phyloP scores from a whole-genome alignment of 2,113 vertebrate genomes.

The Erinaceus europaeus region DNA sequence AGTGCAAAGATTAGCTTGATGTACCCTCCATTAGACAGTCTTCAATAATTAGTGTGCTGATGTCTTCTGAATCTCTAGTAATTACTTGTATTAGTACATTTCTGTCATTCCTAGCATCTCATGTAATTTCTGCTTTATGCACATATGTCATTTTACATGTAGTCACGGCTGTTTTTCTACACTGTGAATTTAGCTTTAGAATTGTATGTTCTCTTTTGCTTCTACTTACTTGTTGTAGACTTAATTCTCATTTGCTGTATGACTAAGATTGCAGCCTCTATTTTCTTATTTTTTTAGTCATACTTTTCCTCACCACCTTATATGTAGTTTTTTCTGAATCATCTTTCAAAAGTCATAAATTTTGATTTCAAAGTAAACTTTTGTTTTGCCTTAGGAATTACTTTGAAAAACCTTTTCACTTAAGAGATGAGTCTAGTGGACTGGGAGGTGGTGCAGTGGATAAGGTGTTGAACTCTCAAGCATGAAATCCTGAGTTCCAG shows the following conservation, averaged over 20 bases:
- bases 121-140: not conserved
- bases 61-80: not conserved
- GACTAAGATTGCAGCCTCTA: not conserved
- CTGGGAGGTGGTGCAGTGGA: too few species aligned
- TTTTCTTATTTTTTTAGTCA: not conserved
- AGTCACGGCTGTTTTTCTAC: not conserved
- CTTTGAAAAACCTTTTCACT: constrained; percentile 15
- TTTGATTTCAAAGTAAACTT: not conserved
- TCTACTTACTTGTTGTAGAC: not conserved
- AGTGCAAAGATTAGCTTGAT: not conserved
- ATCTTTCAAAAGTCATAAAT: not conserved
- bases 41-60: not conserved
- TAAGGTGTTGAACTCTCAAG: too few species aligned
- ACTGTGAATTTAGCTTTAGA: not conserved
- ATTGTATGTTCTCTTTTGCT: not conserved
- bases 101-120: not conserved
- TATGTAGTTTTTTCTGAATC: not conserved
- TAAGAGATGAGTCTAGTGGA: not conserved
- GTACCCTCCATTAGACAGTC: not conserved
- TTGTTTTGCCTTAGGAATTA: not conserved
- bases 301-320: not conserved
- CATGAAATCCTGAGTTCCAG: too few species aligned
- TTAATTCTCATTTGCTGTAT: not conserved
- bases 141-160: not conserved
- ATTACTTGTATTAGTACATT: not conserved